Base-by-base conservation (phyloP, 1,140 invertebrate genomes). In the Camponotus floridanus region DNA sequence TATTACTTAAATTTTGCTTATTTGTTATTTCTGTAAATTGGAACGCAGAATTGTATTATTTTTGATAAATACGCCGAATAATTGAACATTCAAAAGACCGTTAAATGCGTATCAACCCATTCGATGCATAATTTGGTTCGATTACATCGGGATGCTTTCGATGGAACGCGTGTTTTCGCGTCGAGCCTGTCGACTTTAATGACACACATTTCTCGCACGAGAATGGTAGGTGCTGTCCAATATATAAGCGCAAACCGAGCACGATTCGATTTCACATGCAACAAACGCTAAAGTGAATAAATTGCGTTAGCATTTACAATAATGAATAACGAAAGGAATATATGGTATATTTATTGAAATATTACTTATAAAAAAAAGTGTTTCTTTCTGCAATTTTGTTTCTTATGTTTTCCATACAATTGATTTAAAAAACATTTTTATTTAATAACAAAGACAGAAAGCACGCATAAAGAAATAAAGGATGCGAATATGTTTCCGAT, bases 1-100 rank as follows among this genome's bases (percentile, higher is more conserved):
- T 73, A 70, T 80, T 42, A 83, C 71, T 83, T 62, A 73, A 83
- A 83, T 83, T 36, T 15, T 42, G 31, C 26, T 74, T 39, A 83
- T 83, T 83, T 73, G 79, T 73, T 73, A 61, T 36, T 74, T 57
- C 33, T 26, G 57, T 74, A 74, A 73, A 74, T 74, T 36, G 55
- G 55, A 21, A 74, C 62, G 61, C 55, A 70, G 33, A n/a, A 73
- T 61, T 39, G 67, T 62, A 73, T 73, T 81, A 57, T 73, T 61
- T 42, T 83, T 83, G 79, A 74, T 70, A 83, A 83, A 74, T 57
- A 55, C 26, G 26, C 55, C 57, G 55, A 83, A 83, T 83, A 83
- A 83, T 83, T 83, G 68, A 57, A 61, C 33, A 39, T 83, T 67
- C 79, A 83, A 83, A 74, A 26, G 55, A 7, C 68, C 39, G 55